Evolutionary conservation across 2,113 vertebrate genomes (phyloP), one percentile per base, ranked within the genome.

Genomic region (Myiagra hebetior): DNA sequence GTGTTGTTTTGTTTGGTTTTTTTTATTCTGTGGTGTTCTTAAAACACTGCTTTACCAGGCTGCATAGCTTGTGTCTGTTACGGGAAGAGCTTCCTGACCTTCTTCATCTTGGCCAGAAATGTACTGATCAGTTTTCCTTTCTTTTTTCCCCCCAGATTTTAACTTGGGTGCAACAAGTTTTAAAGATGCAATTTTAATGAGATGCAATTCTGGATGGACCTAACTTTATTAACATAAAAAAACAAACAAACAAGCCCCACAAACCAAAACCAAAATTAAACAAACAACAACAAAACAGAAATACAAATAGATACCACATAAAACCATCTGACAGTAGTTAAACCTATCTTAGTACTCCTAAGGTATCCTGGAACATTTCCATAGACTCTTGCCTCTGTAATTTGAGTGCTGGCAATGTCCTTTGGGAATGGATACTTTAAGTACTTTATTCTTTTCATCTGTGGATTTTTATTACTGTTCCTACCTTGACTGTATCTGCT

Each of bases 401-500:
- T 85, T 90, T 83, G 42, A 93, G 63, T 19, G 7, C 59, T 87
- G 46, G 18, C 21, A 63, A 42, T 70, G 68, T 76, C 82, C 67
- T 94, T 91, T 80, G 85, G 74, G 85, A 94, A 83, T n/a, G n/a
- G 82, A 91, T 93, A 65, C 89, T 88, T 70, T 16, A 42, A 82
- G 59, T 83, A 59, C 64, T 85, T 93, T 39, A 85, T 89, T 78
- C n/a, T 85, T 88, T 85, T 77, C 21, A 52, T 96, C 56, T 96
- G 63, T 96, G 85, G 85, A 74, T 83, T 96, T 90, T 94, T 90
- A 88, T 97, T 93, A 74, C 90, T 11, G 1, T 88, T 93, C 31
- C 44, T 95, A 75, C 87, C 92, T 93, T 88, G 82, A 86, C 75
- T 74, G 5, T 77, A 78, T 86, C 70, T 93, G 92, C 95, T 95